Percentiles rank a stretch among this genome's conserved stretches.
Evolutionary conservation across 2,888 invertebrate genomes (phyloP).

Genomic region (Rhogogaster chlorosoma): DNA sequence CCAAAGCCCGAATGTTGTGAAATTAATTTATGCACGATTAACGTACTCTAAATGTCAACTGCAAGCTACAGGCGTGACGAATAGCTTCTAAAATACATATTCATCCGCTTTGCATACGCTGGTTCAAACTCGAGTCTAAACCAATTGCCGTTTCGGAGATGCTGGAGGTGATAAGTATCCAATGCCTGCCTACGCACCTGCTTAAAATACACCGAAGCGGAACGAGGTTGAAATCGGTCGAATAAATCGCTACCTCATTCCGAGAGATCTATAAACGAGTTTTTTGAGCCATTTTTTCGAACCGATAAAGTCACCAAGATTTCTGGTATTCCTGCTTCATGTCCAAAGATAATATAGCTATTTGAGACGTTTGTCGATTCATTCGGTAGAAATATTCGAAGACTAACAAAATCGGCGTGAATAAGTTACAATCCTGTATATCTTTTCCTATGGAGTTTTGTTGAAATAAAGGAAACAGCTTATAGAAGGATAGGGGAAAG

Average conservation of each 20-base stretch:
- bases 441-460: neutral
- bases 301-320: neutral
- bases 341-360: neutral
- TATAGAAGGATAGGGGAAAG: neutral
- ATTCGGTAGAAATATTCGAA: neutral
- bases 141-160: constrained; percentile 11
- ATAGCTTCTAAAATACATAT: constrained; percentile 37
- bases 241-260: constrained; percentile 6
- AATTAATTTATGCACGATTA: constrained; percentile 43
- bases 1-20: constrained; percentile 11
- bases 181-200: neutral
- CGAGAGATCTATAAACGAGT: neutral
- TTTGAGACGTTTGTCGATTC: neutral
- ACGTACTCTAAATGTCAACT: constrained; percentile 47
- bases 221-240: neutral
- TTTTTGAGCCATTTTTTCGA: neutral
- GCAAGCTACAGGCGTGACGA: constrained; percentile 23
- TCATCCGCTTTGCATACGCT: neutral
- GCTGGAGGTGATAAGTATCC: neutral
- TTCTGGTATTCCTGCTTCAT: neutral
- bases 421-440: neutral
- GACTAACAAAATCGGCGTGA: neutral
- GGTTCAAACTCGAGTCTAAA: neutral
- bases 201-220: neutral
- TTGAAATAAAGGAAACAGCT: neutral